These are phyloP conservation scores for Drosophila kepulauana DNA, from an alignment of 1,140 invertebrate species.

Conservation along the genomic window DNA sequence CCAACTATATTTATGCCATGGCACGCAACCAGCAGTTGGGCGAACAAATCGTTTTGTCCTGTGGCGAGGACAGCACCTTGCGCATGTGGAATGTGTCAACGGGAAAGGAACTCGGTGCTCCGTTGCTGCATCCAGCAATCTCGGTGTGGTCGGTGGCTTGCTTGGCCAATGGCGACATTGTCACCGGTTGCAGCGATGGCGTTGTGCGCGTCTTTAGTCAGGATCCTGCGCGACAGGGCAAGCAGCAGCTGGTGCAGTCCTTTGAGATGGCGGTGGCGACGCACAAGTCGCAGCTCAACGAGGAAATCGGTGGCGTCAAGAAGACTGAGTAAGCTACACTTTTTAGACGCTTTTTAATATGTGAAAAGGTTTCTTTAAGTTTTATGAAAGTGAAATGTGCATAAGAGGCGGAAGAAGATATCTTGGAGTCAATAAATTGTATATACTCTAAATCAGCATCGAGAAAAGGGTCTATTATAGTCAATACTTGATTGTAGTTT, in stretches of 20 bases:
- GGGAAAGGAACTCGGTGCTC: conserved; percentile 85
- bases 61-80: conserved; percentile 95
- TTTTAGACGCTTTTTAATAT: too few relatives aligned
- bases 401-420: too few relatives aligned
- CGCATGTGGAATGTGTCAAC: conserved; percentile 90
- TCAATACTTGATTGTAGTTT: too few relatives aligned
- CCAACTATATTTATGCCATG: conserved; percentile 90
- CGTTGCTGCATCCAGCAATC: conserved; percentile 92
- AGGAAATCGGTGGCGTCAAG: conserved; percentile 92
- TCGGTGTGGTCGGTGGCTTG: conserved; percentile 95
- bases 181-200: conserved; percentile 95
- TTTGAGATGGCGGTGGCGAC: conserved; percentile 91
- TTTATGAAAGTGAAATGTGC: too few relatives aligned
- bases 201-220: conserved; percentile 93
- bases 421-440: too few relatives aligned
- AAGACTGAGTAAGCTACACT: conserved; percentile 87
- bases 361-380: too few relatives aligned
- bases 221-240: conserved; percentile 89
- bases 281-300: conserved; percentile 84
- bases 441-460: too few relatives aligned
- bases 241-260: conserved; percentile 86
- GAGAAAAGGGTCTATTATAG: too few relatives aligned
- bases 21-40: conserved; percentile 87
- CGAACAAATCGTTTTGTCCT: conserved; percentile 89
- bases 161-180: conserved; percentile 94